These are phyloP conservation scores for Hetaerina titia DNA, from an alignment of 2,888 invertebrate genomes.

Conservation along the genomic window DNA sequence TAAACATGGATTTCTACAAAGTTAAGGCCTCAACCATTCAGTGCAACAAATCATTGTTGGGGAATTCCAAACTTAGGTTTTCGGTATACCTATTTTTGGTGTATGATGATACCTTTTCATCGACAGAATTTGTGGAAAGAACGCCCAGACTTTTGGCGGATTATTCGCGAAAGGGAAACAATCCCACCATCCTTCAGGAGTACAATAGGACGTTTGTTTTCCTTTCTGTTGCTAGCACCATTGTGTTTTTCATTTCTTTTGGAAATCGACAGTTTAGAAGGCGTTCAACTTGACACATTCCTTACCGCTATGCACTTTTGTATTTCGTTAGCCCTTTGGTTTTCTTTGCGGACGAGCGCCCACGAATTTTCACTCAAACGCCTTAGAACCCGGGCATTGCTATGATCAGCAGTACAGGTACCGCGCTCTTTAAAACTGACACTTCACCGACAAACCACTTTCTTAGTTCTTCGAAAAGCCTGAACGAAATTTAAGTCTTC, in stretches of 20 bases:
- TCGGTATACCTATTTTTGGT: too few relatives aligned
- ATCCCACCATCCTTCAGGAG: neutral
- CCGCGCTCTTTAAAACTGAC: neutral
- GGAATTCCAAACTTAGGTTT: too few relatives aligned
- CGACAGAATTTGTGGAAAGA: neutral
- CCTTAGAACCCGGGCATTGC: neutral
- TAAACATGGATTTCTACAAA: too few relatives aligned
- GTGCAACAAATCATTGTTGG: too few relatives aligned
- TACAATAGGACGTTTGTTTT: neutral
- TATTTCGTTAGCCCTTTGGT: neutral
- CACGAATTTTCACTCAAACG: neutral
- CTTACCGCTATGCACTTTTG: neutral
- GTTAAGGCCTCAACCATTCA: too few relatives aligned
- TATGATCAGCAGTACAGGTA: neutral
- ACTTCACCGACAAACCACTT: neutral
- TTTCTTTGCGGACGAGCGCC: neutral
- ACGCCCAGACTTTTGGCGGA: neutral
- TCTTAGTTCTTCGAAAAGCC: neutral
- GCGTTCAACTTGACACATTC: conserved; percentile 32
- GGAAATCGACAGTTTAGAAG: conserved; percentile 19
- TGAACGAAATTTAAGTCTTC: neutral
- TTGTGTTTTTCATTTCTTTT: conserved; percentile 39
- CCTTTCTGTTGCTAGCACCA: neutral
- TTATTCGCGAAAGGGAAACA: neutral
- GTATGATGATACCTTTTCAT: too few relatives aligned